Conservation (phyloP, 2,888 invertebrate species). For the Tromatobia lineatoria region DNA sequence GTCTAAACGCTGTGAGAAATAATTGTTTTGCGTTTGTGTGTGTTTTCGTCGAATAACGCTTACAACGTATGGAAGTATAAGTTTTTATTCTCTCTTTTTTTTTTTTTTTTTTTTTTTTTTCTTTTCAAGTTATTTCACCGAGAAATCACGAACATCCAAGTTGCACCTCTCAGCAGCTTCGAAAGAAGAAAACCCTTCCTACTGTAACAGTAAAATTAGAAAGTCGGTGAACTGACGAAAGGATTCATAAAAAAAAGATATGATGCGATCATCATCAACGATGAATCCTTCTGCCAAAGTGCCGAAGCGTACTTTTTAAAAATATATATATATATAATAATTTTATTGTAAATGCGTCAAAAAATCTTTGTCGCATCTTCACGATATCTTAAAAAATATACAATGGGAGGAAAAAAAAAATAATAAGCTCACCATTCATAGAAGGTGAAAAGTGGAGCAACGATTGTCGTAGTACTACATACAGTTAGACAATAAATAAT, state of each 20-base stretch:
- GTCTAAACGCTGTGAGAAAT: constrained; percentile 34
- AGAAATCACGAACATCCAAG: constrained; percentile 1
- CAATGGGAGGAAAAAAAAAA: constrained; percentile 18
- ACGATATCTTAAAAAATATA: constrained; percentile 62
- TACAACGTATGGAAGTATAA: background rate
- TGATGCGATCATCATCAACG: background rate
- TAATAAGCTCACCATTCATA: constrained; percentile 53
- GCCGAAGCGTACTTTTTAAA: constrained; percentile 52
- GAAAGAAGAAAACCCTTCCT: constrained; percentile 55
- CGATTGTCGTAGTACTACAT: constrained; percentile 45
- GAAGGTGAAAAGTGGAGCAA: constrained; percentile 57
- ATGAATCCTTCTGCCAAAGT: constrained; percentile 50
- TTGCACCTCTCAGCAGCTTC: constrained; percentile 21
- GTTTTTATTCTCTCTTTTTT: background rate
- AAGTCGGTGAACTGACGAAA: constrained; percentile 47
- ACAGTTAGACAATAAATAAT: constrained; percentile 58
- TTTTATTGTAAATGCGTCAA: constrained; percentile 45
- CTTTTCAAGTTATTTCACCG: background rate
- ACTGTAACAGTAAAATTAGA: constrained; percentile 48
- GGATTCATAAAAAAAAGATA: constrained; percentile 25
- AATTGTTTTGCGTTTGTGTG: constrained; percentile 9
- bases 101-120: background rate
- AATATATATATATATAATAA: constrained; percentile 36
- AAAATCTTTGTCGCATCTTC: constrained; percentile 70
- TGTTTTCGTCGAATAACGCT: background rate